A percentile compares a stretch with the other conserved stretches of the same genome.
Evolutionary conservation across 1,140 invertebrate genomes (phyloP).

Genomic region (Eriocheir sinensis): DNA sequence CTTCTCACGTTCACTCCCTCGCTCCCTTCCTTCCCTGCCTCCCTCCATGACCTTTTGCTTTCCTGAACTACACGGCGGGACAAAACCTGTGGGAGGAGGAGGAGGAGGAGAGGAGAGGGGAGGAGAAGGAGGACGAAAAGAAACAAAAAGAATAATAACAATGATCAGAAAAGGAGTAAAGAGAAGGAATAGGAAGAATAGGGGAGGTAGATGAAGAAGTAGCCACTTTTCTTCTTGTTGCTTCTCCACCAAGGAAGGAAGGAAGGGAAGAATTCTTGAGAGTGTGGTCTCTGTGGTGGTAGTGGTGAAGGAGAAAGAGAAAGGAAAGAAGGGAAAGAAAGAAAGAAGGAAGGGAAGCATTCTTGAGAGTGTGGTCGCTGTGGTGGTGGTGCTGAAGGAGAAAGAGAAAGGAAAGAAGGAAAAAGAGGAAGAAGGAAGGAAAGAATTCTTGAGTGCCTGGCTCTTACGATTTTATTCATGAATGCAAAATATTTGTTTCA

Average conservation of each 20-base stretch:
- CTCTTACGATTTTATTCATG: neutral
- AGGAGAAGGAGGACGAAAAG: neutral
- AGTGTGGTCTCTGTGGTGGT: neutral
- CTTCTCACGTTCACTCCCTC: neutral
- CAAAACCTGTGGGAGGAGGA: neutral
- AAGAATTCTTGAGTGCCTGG: neutral
- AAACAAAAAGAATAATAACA: neutral
- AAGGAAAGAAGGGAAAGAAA: neutral
- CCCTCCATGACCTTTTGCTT: neutral
- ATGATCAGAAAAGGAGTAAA: neutral
- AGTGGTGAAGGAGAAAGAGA: neutral
- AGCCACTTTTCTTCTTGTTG: neutral
- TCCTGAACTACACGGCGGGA: neutral
- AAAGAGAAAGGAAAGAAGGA: neutral
- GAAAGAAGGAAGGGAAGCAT: neutral
- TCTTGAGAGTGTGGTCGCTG: neutral
- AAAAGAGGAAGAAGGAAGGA: too few relatives aligned
- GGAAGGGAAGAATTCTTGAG: too few relatives aligned
- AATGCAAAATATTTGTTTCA: neutral
- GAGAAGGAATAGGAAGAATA: neutral
- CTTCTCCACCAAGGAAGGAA: too few relatives aligned
- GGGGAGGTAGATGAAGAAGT: neutral
- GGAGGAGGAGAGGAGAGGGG: neutral
- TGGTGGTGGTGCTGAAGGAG: neutral
- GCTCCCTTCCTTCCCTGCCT: too few relatives aligned